These are phyloP conservation scores for Tethea ocularis DNA, from an alignment of 2,888 invertebrate species.

Conservation along the genomic window DNA sequence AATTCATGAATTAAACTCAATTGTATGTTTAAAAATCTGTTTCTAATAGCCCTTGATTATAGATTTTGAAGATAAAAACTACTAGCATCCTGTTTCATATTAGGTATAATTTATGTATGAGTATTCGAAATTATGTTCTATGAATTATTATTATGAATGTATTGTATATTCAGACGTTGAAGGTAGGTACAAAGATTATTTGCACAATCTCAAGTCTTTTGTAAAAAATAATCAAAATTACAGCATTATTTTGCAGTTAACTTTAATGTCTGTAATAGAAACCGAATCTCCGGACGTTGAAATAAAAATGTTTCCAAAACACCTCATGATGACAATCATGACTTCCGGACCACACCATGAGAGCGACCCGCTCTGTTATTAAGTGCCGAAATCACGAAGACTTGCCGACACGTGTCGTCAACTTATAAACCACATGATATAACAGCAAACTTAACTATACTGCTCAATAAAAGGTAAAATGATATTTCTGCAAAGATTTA, in stretches of 20 bases:
- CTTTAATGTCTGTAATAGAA: conserved; percentile 49
- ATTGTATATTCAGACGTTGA: conserved; percentile 21
- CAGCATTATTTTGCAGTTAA: conserved; percentile 39
- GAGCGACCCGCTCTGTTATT: conserved; percentile 55
- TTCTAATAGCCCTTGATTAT: conserved; percentile 34
- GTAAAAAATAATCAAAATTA: conserved; percentile 14
- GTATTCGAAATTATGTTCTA: conserved; percentile 18
- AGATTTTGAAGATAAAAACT: conserved; percentile 34
- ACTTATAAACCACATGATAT: conserved; percentile 52
- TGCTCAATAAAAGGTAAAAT: conserved; percentile 22
- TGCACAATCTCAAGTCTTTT: conserved; percentile 24
- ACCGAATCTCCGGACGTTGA: conserved; percentile 52
- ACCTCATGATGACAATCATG: conserved; percentile 62
- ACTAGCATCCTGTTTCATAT: conserved; percentile 35
- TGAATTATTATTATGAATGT: conserved; percentile 25
- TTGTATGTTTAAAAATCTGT: conserved; percentile 27
- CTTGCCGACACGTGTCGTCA: conserved; percentile 62
- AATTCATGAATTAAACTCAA: conserved; percentile 34
- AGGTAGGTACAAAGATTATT: conserved; percentile 18
- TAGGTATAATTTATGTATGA: conserved; percentile 27
- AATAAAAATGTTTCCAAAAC: conserved; percentile 61
- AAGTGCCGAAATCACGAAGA: conserved; percentile 49
- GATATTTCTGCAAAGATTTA: conserved; percentile 4
- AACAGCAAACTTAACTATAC: conserved; percentile 29
- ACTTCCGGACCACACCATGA: conserved; percentile 78